Conservation (phyloP, 2,797 vertebrate genomes). For the Okamejei kenojei region DNA sequence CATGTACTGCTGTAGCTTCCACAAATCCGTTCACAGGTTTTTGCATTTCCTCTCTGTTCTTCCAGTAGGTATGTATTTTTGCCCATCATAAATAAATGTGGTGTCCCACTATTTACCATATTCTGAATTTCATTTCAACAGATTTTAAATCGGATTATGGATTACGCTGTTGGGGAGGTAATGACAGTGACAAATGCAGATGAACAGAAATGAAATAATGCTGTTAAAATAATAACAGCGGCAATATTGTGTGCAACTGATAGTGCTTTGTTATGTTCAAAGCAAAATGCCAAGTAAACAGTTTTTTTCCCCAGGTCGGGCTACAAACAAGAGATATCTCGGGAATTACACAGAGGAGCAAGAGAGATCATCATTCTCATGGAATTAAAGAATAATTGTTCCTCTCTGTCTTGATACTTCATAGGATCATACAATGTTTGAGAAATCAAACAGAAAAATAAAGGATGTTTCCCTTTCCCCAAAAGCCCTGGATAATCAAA, state of each 20-base stretch:
- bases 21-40: too few relatives aligned
- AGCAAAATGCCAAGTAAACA: not conserved
- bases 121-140: not conserved
- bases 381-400: not conserved
- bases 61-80: not conserved
- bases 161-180: not conserved
- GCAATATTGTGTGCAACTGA: not conserved
- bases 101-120: constrained; percentile 2
- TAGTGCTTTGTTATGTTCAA: not conserved
- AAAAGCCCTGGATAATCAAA: too few relatives aligned
- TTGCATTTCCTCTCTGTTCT: not conserved
- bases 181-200: constrained; percentile 22
- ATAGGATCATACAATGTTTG: too few relatives aligned
- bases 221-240: constrained; percentile 25
- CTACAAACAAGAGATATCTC: not conserved
- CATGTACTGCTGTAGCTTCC: not conserved
- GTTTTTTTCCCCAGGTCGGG: not conserved
- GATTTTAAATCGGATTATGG: constrained; percentile 17
- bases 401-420: not conserved
- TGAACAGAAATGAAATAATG: constrained; percentile 4
- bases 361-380: not conserved
- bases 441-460: not conserved
- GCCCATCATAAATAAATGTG: not conserved
- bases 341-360: not conserved
- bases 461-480: not conserved